These are phyloP conservation scores for Vultur gryphus DNA, from an alignment of 2,797 vertebrate genomes.

Conservation along the genomic window DNA sequence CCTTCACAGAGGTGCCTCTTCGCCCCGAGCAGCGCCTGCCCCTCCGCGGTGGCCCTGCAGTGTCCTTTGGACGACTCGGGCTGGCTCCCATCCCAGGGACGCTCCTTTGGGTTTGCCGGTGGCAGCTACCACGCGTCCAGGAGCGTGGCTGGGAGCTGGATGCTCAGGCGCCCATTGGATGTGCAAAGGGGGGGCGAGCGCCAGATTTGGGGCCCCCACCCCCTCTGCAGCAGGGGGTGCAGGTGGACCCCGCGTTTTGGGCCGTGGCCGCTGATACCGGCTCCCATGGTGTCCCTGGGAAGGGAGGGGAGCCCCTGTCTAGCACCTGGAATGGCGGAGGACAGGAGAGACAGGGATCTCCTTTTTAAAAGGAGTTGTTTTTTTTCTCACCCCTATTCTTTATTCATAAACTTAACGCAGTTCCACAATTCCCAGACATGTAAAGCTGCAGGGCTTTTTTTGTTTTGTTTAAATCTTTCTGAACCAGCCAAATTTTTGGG, in stretches of 20 bases:
- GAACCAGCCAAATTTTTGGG: constrained; percentile 64
- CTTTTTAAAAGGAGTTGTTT: constrained; percentile 2
- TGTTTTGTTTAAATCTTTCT: constrained; percentile 70
- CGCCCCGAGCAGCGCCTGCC: background rate
- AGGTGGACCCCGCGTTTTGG: background rate
- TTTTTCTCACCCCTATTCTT: constrained; percentile 56
- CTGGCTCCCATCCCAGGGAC: background rate
- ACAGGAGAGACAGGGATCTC: constrained; percentile 17
- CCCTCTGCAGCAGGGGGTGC: background rate
- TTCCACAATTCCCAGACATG: constrained; percentile 67
- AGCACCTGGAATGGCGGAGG: background rate
- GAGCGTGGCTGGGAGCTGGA: background rate
- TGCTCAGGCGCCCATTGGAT: fast-evolving
- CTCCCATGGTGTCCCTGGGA: background rate
- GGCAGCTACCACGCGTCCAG: fast-evolving
- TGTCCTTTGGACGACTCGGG: background rate
- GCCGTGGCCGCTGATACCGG: fast-evolving
- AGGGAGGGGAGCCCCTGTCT: background rate
- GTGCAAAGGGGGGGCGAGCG: fast-evolving
- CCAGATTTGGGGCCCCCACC: fast-evolving
- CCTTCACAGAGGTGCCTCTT: background rate
- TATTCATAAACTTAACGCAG: constrained; percentile 57
- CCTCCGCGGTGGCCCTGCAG: background rate
- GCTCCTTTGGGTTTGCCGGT: background rate
- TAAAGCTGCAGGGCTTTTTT: constrained; percentile 67